Evolutionary conservation across 2,113 vertebrate genomes (phyloP).

Genomic region (Muntiacus muntjak): DNA sequence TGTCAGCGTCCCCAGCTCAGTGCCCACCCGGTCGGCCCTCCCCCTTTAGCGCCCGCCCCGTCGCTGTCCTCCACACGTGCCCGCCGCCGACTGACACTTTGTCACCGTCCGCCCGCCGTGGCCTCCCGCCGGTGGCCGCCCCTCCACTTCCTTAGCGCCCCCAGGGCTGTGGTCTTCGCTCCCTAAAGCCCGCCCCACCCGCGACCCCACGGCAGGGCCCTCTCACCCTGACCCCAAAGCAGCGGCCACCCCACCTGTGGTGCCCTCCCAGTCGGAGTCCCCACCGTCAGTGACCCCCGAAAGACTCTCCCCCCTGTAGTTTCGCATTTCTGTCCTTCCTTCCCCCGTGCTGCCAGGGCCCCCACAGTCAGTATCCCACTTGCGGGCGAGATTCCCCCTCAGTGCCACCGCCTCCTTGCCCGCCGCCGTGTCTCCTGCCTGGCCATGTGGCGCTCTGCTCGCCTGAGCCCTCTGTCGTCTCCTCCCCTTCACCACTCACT

Average conservation of each 20-base stretch:
- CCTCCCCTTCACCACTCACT: neutral
- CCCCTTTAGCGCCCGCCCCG: neutral
- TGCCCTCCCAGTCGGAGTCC: neutral
- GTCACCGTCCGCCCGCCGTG: neutral
- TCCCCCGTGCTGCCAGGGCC: neutral
- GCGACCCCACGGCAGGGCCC: neutral
- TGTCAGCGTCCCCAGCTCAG: neutral
- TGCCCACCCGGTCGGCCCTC: neutral
- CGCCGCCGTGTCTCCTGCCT: neutral
- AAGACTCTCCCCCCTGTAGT: too few relatives aligned
- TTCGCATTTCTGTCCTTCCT: neutral
- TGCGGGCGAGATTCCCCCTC: neutral
- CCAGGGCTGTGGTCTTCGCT: too few relatives aligned
- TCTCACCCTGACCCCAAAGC: neutral
- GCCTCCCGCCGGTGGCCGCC: rapidly evolving
- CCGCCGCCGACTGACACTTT: rapidly evolving
- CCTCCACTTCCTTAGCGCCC: neutral
- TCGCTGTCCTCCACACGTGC: neutral
- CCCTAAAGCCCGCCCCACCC: too few relatives aligned
- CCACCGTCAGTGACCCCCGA: neutral
- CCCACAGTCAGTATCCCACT: neutral
- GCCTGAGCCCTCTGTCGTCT: rapidly evolving
- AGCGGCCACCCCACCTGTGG: neutral
- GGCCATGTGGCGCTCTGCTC: too few relatives aligned
- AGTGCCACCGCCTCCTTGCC: rapidly evolving